Percentiles rank a stretch among this genome's conserved stretches.
phyloP scores from a whole-genome alignment of 2,888 invertebrate species.

The Yponomeuta malinellus region DNA sequence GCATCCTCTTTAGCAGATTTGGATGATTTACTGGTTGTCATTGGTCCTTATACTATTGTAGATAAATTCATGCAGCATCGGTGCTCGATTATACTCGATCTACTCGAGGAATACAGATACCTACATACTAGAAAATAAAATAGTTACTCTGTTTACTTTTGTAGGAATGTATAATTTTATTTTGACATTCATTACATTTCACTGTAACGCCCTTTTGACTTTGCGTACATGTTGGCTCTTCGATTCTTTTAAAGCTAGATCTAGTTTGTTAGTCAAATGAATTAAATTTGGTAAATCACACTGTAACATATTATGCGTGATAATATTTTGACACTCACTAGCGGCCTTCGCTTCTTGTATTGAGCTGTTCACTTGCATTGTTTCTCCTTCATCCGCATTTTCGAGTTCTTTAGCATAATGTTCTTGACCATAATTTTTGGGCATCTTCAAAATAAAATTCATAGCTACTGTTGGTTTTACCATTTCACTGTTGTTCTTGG shows the following conservation, averaged over 20 bases:
- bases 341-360: constrained; percentile 59
- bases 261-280: constrained; percentile 69
- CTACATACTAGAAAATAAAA: too few relatives aligned
- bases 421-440: constrained; percentile 45
- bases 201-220: constrained; percentile 66
- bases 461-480: constrained; percentile 55
- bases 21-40: too few relatives aligned
- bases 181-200: constrained; percentile 6
- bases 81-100: too few relatives aligned
- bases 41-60: too few relatives aligned
- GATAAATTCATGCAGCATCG: too few relatives aligned
- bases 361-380: constrained; percentile 35
- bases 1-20: too few relatives aligned
- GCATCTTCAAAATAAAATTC: constrained; percentile 53
- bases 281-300: constrained; percentile 75
- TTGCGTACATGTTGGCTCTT: constrained; percentile 74
- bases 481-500: constrained; percentile 41
- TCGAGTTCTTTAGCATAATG: constrained; percentile 25
- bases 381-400: constrained; percentile 20
- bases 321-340: constrained; percentile 59
- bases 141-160: too few relatives aligned
- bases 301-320: constrained; percentile 60
- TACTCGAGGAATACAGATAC: too few relatives aligned
- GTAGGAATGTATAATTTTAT: background rate
- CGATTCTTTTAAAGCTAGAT: constrained; percentile 74